These are phyloP conservation scores for Leptoteleia sp. DNA, from an alignment of 1,140 invertebrate genomes.

Conservation along the genomic window DNA sequence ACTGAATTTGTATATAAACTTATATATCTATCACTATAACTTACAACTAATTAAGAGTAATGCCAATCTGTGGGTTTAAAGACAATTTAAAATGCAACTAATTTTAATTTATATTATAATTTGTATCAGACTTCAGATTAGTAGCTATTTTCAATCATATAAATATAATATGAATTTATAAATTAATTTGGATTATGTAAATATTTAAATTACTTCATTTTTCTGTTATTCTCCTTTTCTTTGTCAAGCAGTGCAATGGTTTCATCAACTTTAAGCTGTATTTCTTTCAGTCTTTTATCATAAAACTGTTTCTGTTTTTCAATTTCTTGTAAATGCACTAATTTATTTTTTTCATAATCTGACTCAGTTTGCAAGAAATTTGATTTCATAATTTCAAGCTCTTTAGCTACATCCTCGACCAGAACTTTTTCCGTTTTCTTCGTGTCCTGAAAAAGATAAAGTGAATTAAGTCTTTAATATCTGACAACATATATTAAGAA, in stretches of 20 bases:
- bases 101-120: no score
- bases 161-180: no score
- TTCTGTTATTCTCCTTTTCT: slow-evolving; percentile 75
- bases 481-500: no score
- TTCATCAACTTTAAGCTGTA: slow-evolving; percentile 72
- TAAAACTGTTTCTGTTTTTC: slow-evolving; percentile 73
- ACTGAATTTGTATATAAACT: no score
- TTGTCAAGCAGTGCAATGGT: slow-evolving; percentile 49
- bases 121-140: no score
- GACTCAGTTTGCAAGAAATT: slow-evolving; percentile 76
- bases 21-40: no score
- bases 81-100: no score
- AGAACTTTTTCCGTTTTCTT: slow-evolving; percentile 67
- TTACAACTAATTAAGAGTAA: no score
- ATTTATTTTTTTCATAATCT: slow-evolving; percentile 72
- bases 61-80: no score
- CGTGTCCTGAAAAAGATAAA: slow-evolving; percentile 57
- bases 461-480: no score
- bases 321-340: slow-evolving; percentile 69
- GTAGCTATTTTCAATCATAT: no score
- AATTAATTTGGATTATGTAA: no score
- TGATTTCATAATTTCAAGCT: slow-evolving; percentile 74
- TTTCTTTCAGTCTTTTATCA: slow-evolving; percentile 66
- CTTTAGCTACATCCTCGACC: slow-evolving; percentile 74
- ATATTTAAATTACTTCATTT: slow-evolving; percentile 76